Percentiles rank a stretch among this genome's conserved stretches.
phyloP scores from a whole-genome alignment of 2,113 vertebrate genomes.

The Sclerurus mexicanus region DNA sequence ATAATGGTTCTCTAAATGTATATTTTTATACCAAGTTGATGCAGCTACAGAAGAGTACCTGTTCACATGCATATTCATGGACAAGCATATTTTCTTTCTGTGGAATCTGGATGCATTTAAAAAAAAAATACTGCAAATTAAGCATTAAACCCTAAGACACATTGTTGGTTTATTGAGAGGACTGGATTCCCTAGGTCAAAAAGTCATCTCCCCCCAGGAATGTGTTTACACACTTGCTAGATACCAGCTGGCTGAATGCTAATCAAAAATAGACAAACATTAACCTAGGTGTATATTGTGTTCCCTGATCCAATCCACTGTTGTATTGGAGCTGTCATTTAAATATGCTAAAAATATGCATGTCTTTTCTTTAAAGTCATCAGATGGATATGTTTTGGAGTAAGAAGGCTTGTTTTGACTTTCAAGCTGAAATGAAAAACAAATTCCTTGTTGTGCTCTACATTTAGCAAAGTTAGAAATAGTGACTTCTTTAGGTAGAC shows the following conservation, averaged over 20 bases:
- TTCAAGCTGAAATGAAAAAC: neutral
- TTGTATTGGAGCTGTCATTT: neutral
- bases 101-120: neutral
- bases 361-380: neutral
- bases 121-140: neutral
- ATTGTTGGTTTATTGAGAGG: neutral
- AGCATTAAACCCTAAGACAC: neutral
- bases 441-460: neutral
- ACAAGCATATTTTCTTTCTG: neutral
- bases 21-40: neutral
- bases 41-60: neutral
- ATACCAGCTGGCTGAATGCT: neutral
- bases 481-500: neutral
- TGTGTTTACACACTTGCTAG: neutral
- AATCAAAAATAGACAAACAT: neutral
- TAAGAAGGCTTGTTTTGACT: constrained; percentile 17
- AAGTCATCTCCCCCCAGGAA: neutral
- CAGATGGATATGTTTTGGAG: neutral
- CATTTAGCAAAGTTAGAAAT: neutral
- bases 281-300: neutral
- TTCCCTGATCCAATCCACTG: neutral
- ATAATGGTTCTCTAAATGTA: neutral
- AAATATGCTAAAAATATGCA: neutral
- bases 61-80: neutral
- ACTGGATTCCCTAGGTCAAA: neutral